Percentiles rank a stretch among this genome's conserved stretches.
phyloP scores from a whole-genome alignment of 2,113 vertebrate genomes.

The Galemys pyrenaicus region DNA sequence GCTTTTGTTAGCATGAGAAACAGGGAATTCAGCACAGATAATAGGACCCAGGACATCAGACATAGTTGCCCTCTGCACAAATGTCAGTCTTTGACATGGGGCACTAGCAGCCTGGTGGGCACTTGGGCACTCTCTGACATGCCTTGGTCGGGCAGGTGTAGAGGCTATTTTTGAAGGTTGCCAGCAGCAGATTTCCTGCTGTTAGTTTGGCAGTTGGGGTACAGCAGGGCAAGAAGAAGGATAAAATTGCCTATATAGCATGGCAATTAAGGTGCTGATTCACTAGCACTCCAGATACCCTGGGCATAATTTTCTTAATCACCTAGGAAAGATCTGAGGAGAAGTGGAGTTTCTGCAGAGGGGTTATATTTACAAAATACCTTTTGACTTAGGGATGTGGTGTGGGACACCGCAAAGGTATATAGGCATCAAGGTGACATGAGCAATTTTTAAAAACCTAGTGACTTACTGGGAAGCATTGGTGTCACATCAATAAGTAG shows the following conservation, averaged over 20 bases:
- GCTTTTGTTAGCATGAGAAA: conserved; percentile 39
- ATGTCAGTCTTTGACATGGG: conserved; percentile 21
- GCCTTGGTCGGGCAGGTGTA: not conserved
- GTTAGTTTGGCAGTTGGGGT: not conserved
- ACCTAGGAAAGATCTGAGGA: not conserved
- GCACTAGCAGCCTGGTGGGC: not conserved
- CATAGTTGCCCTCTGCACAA: conserved; percentile 48
- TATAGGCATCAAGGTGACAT: accelerated
- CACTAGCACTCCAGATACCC: not conserved
- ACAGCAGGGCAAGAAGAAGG: not conserved
- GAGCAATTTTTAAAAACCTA: too few species aligned
- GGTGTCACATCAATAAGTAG: not conserved
- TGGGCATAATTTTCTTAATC: not conserved
- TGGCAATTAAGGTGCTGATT: not conserved
- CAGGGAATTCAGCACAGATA: conserved; percentile 17
- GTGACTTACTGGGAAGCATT: not conserved
- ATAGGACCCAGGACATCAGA: conserved; percentile 42
- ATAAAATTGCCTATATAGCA: not conserved
- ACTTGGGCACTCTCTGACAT: not conserved
- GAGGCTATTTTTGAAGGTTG: not conserved
- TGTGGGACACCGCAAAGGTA: not conserved
- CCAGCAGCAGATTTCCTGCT: not conserved
- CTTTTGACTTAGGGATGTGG: not conserved
- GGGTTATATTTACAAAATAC: not conserved
- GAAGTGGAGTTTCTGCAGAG: not conserved